Base-by-base conservation (phyloP, 2,888 invertebrate genomes). In the Lasius fuliginosus region DNA sequence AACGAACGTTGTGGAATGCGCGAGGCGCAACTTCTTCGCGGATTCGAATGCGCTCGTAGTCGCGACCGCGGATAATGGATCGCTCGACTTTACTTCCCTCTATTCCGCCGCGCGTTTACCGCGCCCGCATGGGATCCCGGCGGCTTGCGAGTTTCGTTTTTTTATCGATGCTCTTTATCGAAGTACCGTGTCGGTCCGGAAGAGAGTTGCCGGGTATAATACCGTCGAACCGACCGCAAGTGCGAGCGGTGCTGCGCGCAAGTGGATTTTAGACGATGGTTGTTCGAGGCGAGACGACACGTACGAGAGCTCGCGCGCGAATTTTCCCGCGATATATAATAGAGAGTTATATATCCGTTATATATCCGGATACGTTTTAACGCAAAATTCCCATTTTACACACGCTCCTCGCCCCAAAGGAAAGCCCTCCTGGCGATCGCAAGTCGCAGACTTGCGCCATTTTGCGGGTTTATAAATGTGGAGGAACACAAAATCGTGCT, bases 41-140 rank as follows among this genome's bases (percentile, higher is more conserved):
- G 83, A 86, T 86, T 86, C 85, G 86, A 68, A 71, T 62, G 82
- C 82, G 23, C 53, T 81, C 73, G 82, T 74, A 68, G 77, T 81
- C 83, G 79, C 69, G 69, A 73, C 82, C 75, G 86, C 87, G 83
- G 87, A 91, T 92, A 92, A 93, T 92, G 92, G 92, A 92, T 92
- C 91, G 90, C 88, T 88, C 88, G 91, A 90, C 88, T 91, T 90
- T 88, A 71, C 86, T 88, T 84, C 83, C 83, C 75, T 73, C 58
- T 53, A 85, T 53, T 53, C 53, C n/a, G 53, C 69, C 60, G 42
- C 42, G 73, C 77, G 46, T 71, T 76, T 69, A 77, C 68, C 23
- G 53, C 74, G 56, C 53, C 58, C 67, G 84, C 67, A 74, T 69
- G 68, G 73, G 49, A 83, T 60, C 77, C 18, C 68, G 56, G 49